phyloP scores from a whole-genome alignment of 2,113 vertebrate species.

The Rhinolophus sinicus region DNA sequence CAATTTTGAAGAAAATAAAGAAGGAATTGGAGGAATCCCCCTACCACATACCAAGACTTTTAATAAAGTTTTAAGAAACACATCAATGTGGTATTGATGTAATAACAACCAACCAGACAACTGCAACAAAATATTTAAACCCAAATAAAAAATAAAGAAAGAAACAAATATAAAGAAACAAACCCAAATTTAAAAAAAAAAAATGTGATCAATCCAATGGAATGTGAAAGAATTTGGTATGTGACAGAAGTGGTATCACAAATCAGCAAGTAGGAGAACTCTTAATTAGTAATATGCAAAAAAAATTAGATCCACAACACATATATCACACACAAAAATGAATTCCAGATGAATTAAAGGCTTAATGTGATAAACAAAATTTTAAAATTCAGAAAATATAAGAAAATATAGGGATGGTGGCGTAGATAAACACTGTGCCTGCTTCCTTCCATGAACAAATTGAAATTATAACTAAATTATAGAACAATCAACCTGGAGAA shows the following conservation, averaged over 20 bases:
- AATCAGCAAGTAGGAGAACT: neutral
- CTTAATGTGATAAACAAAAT: neutral
- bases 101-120: neutral
- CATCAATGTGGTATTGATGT: neutral
- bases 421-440: too few relatives aligned
- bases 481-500: too few relatives aligned
- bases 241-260: neutral
- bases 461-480: too few relatives aligned
- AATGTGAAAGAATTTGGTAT: neutral
- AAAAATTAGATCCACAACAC: neutral
- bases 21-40: neutral
- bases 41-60: neutral
- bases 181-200: neutral
- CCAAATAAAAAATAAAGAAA: too few relatives aligned
- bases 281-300: neutral
- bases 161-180: neutral
- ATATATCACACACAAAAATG: neutral
- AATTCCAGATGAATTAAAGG: neutral
- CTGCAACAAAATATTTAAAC: neutral
- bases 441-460: too few relatives aligned
- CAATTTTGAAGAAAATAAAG: conserved; percentile 31
- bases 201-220: neutral
- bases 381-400: neutral
- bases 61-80: conserved; percentile 8
- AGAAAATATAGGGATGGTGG: neutral